Percentiles rank a stretch among this genome's conserved stretches.
Conservation (phyloP, 2,113 vertebrate species). For the Patagioenas fasciata region DNA sequence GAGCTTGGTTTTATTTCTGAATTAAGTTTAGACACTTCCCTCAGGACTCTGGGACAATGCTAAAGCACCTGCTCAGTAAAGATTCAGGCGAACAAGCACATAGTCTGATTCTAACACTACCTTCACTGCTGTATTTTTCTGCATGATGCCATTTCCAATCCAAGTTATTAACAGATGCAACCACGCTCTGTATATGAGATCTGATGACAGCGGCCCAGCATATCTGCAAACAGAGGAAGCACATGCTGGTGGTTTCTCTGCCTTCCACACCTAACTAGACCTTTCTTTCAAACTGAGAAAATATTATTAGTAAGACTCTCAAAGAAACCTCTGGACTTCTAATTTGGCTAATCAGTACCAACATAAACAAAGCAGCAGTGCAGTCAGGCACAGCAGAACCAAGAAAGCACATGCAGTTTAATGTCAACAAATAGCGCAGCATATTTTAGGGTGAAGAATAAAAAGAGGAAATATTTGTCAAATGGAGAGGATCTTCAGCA, state of each 20-base stretch:
- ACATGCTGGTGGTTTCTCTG: neutral
- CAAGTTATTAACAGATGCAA: neutral
- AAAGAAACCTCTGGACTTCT: neutral
- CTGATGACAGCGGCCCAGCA: neutral
- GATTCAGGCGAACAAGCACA: neutral
- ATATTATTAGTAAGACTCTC: neutral
- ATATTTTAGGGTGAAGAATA: neutral
- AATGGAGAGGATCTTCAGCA: conserved; percentile 8
- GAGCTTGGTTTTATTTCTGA: conserved; percentile 9
- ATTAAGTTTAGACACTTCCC: conserved; percentile 32
- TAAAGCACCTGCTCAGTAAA: neutral
- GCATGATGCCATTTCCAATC: neutral
- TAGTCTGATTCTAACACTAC: neutral
- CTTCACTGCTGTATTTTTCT: neutral
- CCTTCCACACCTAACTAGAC: neutral
- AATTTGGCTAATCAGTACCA: neutral
- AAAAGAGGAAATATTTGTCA: conserved; percentile 35
- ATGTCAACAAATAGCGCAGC: neutral
- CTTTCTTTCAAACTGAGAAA: neutral
- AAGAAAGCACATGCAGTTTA: neutral
- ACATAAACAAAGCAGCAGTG: neutral
- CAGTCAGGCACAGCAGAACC: neutral
- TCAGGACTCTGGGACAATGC: neutral
- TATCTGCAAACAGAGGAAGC: neutral
- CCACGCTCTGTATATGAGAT: neutral